These are phyloP conservation scores for Actias luna DNA, from an alignment of 2,888 invertebrate species.

Conservation along the genomic window DNA sequence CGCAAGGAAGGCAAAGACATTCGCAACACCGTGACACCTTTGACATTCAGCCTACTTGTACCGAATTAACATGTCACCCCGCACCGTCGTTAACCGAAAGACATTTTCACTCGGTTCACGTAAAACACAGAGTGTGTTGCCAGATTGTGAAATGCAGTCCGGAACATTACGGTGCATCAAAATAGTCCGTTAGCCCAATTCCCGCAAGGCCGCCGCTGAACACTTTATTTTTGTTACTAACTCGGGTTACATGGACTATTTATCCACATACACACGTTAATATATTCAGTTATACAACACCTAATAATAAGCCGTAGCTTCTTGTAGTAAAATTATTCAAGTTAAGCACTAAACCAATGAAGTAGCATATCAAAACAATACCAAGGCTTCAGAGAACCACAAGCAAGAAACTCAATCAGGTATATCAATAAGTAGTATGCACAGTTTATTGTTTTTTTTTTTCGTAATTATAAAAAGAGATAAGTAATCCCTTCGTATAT, in stretches of 20 bases:
- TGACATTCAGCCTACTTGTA: not conserved
- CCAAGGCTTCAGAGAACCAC: too few species aligned
- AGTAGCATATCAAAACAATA: too few species aligned
- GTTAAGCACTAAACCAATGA: too few species aligned
- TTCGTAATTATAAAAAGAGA: too few species aligned
- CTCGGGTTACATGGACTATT: constrained; percentile 5
- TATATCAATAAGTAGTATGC: too few species aligned
- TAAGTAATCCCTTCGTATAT: too few species aligned
- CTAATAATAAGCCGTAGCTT: not conserved
- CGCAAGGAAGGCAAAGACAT: too few species aligned
- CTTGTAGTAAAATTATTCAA: too few species aligned
- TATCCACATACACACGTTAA: not conserved
- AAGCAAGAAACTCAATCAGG: too few species aligned
- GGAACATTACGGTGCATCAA: constrained; percentile 46
- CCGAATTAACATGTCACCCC: not conserved
- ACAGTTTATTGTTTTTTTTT: too few species aligned
- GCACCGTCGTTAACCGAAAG: not conserved
- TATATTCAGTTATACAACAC: not conserved
- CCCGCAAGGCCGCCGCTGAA: constrained; percentile 39
- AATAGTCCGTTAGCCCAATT: constrained; percentile 53
- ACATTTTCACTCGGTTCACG: not conserved
- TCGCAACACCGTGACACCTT: not conserved
- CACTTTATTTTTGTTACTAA: constrained; percentile 41
- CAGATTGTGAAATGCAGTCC: constrained; percentile 16
- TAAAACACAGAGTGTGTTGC: not conserved